phyloP scores from a whole-genome alignment of 2,888 invertebrate genomes.

The Eupithecia subfuscata region DNA sequence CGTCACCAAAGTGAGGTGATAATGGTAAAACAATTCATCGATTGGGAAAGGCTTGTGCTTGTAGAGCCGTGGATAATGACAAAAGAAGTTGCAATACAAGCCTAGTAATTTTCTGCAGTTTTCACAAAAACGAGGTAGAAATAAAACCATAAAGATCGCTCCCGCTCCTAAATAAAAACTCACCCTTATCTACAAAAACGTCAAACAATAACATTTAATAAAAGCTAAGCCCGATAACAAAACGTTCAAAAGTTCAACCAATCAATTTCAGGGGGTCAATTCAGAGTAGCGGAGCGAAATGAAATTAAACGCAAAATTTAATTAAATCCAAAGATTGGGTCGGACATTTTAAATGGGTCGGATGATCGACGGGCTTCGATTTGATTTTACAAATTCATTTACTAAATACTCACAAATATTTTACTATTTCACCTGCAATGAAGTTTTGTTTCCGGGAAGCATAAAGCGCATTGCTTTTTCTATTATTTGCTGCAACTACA shows the following conservation, averaged over 20 bases:
- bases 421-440: neutral
- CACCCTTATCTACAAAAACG: neutral
- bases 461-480: neutral
- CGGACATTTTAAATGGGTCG: slow-evolving; percentile 39
- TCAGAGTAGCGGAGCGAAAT: slow-evolving; percentile 50
- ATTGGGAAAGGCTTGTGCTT: no score
- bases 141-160: neutral
- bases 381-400: slow-evolving; percentile 44
- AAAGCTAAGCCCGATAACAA: slow-evolving; percentile 36
- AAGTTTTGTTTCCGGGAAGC: neutral
- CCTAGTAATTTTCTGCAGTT: no score
- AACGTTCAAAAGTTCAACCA: slow-evolving; percentile 38
- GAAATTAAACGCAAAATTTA: slow-evolving; percentile 58
- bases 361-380: slow-evolving; percentile 40
- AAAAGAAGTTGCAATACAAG: no score
- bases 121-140: neutral
- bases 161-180: neutral
- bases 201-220: neutral
- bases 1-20: no score
- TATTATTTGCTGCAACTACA: neutral
- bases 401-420: slow-evolving; percentile 14
- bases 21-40: no score
- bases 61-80: no score
- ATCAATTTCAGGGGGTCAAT: slow-evolving; percentile 45
- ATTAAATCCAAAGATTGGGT: slow-evolving; percentile 58